Conservation (phyloP, 2,113 vertebrate species). For the Eurystomus gularis region DNA sequence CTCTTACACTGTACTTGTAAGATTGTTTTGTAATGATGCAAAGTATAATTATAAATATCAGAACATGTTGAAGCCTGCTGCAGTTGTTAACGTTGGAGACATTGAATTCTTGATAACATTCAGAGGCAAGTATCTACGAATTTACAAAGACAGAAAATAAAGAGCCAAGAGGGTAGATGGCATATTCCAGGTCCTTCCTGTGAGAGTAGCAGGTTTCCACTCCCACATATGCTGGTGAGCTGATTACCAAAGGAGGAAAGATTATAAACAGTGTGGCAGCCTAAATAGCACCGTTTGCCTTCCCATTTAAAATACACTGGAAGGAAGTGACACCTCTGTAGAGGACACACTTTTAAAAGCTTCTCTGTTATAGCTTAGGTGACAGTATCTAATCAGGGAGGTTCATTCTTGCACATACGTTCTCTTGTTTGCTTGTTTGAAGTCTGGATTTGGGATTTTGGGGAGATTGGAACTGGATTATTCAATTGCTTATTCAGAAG, state of each 20-base stretch:
- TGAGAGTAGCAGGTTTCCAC: not conserved
- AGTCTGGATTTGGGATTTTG: not conserved
- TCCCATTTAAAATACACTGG: not conserved
- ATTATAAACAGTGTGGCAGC: not conserved
- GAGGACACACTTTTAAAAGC: not conserved
- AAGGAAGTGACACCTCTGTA: not conserved
- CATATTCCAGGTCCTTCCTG: not conserved
- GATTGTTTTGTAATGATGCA: not conserved
- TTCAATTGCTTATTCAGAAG: not conserved
- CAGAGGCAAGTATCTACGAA: not conserved
- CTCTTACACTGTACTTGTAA: not conserved
- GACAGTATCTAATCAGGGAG: accelerated
- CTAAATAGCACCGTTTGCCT: not conserved
- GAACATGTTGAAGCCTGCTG: not conserved
- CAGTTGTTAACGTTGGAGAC: not conserved
- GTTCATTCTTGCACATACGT: not conserved
- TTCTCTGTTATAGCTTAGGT: not conserved
- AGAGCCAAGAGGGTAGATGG: not conserved
- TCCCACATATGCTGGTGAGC: not conserved
- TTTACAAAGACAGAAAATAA: not conserved
- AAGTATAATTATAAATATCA: not conserved
- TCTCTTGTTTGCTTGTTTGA: not conserved
- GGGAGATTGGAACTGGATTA: not conserved
- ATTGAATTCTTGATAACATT: not conserved
- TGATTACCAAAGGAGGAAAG: not conserved